Base-by-base conservation (phyloP, 2,888 invertebrate genomes). In the Deilephila elpenor region DNA sequence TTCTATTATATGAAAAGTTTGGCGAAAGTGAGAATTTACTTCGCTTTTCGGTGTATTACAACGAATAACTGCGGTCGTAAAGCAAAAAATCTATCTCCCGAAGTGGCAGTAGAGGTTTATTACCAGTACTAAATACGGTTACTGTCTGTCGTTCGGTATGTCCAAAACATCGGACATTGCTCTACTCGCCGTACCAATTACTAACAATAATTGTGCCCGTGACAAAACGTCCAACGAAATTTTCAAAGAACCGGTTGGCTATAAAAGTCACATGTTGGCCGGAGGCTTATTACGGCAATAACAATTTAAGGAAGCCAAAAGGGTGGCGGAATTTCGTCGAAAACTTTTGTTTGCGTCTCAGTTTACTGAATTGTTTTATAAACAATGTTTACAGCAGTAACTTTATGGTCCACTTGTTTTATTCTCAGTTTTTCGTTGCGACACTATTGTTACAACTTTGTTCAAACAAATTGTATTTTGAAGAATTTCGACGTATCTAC, bases 251-350 rank as follows among this genome's bases (percentile, higher is more conserved):
- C 91, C 89, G 88, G 86, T 84, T 88, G 83, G 87, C 88, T 86
- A 92, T 93, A 94, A 94, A 93, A 92, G 90, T 93, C 93, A 93
- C 93, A 93, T 93, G 93, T 88, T 91, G 87, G 84, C 89, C 86
- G 85, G 84, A 84, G 86, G 88, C 92, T 93, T 94, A 93, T 93
- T 93, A 91, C 91, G 84, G 90, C 90, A 85, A 92, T 94, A 93
- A 93, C 93, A 92, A 93, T 94, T 93, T 93, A 91, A 93, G 92
- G 92, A 92, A 92, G 93, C 93, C 91, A 85, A 93, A 93, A 93
- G 92, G 93, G 92, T 93, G 91, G 89, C 84, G 85, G 89, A 89
- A 91, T 91, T 92, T 89, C 90, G 84, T 81, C 86, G 90, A 88
- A 92, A 93, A 94, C 89, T 93, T 93, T 93, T 92, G 91, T 92